Base-by-base conservation (phyloP, 2,888 invertebrate species). In the Stictocephala bisonia region DNA sequence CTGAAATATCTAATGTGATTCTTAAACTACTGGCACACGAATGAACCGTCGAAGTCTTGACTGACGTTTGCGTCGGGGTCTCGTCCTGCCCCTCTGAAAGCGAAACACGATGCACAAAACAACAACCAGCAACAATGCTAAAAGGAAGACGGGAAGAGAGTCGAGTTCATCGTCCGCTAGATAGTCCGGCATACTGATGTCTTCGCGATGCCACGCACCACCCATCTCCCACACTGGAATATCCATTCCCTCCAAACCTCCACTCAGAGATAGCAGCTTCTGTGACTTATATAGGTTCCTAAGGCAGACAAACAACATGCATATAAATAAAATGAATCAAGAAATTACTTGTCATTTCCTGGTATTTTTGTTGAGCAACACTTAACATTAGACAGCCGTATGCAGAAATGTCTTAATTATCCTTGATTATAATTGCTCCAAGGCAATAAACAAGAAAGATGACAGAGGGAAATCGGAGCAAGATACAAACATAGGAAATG, bases 211-310 rank as follows among this genome's bases (percentile, higher is more conserved):
- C 87, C 87, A 11, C 85, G 85, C 68, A 87, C 88, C 82, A 83
- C 71, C 60, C 70, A 74, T 44, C 70, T 51, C n/a, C 75, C 78
- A 75, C 71, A 79, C 68, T 35, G 80, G 80, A 44, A 80, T 74
- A 66, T 80, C 80, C n/a, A n/a, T n/a, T 22, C 78, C 75, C 18
- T 81, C 80, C 22, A 81, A 58, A n/a, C n/a, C n/a, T n/a, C n/a
- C n/a, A 18, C 77, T 88, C 66, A 93, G 86, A 2, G 90, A 91
- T 56, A 93, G 86, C 11, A 92, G 82, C 78, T 92, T 93, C 79
- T 93, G 93, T 0, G 92, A 89, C 76, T 93, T 92, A 82, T 92
- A 91, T 31, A 93, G 86, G 79, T 93, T 91, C 60, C 91, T 91
- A 82, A 66, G 84, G 84, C 27, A 75, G n/a, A n/a, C n/a, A n/a